Conservation (phyloP, 1,140 invertebrate genomes). For the Polyergus mexicanus region DNA sequence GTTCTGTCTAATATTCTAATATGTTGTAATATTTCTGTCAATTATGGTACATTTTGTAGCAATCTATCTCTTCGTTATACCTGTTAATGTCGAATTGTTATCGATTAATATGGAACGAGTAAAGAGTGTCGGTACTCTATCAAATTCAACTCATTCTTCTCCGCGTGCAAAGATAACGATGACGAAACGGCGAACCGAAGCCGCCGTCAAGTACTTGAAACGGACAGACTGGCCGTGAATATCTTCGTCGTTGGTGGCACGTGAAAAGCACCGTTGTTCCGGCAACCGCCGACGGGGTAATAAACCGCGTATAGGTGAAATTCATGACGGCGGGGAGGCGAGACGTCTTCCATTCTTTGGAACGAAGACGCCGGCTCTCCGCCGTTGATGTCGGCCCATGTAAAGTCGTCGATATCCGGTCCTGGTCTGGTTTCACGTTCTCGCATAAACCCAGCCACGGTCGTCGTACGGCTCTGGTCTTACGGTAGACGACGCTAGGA, state of each 20-base stretch:
- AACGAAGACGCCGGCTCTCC: not conserved
- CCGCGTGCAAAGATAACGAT: conserved; percentile 24
- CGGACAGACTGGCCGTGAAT: conserved; percentile 35
- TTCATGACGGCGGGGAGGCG: conserved; percentile 58
- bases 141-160: conserved; percentile 7
- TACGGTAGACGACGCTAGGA: not conserved
- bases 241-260: conserved; percentile 34
- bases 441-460: conserved; percentile 68
- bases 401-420: conserved; percentile 73
- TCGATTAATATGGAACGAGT: not conserved
- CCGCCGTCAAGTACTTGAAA: conserved; percentile 50
- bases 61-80: no score
- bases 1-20: no score
- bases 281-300: conserved; percentile 39
- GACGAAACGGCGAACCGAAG: conserved; percentile 30
- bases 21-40: no score
- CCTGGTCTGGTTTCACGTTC: conserved; percentile 70
- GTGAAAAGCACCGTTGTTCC: conserved; percentile 69
- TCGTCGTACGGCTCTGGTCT: conserved; percentile 41
- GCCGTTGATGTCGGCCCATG: conserved; percentile 15
- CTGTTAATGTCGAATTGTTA: no score
- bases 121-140: conserved; percentile 2
- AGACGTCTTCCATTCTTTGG: conserved; percentile 35
- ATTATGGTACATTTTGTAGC: no score
- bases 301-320: conserved; percentile 72